Evolutionary conservation across 92 coral and sea anemone genomes (phyloP).

Genomic region (Ricordea florida): DNA sequence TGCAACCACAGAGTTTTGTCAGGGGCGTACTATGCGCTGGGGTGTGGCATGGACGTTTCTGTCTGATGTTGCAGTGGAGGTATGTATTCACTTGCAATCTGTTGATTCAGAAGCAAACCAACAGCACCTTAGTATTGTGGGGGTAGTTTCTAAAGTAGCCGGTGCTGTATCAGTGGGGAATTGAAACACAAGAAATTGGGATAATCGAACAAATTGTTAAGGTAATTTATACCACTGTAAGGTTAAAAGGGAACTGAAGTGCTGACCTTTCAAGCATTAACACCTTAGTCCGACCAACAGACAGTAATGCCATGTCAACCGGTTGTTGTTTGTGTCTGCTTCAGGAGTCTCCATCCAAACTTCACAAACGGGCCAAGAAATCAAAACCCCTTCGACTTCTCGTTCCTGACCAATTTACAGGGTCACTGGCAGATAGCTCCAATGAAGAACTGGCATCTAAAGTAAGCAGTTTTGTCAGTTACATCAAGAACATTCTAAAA

Average conservation of each 20-base stretch:
- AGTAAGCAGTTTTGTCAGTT: background rate
- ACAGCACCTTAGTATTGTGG: too few relatives aligned
- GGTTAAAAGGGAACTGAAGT: too few relatives aligned
- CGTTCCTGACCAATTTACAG: conserved; percentile 49
- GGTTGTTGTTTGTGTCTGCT: background rate
- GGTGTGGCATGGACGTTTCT: conserved; percentile 95
- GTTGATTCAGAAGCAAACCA: too few relatives aligned
- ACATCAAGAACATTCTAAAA: conserved; percentile 29
- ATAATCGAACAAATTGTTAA: too few relatives aligned
- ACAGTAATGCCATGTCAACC: too few relatives aligned
- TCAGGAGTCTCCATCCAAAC: conserved; percentile 79
- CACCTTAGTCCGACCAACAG: too few relatives aligned
- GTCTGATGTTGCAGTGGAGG: conserved; percentile 64
- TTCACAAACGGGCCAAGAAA: conserved; percentile 69
- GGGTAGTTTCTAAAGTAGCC: too few relatives aligned
- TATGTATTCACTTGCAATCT: background rate
- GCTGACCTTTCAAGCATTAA: too few relatives aligned
- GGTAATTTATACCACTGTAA: too few relatives aligned
- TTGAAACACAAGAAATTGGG: too few relatives aligned
- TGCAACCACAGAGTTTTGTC: conserved; percentile 87
- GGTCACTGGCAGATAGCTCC: background rate
- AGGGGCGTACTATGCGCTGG: conserved; percentile 95
- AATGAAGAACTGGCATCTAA: background rate
- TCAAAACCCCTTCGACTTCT: conserved; percentile 73
- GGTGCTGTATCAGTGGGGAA: too few relatives aligned